Evolutionary conservation across 2,113 vertebrate genomes (phyloP).

Genomic region (Melanerpes aurifrons): DNA sequence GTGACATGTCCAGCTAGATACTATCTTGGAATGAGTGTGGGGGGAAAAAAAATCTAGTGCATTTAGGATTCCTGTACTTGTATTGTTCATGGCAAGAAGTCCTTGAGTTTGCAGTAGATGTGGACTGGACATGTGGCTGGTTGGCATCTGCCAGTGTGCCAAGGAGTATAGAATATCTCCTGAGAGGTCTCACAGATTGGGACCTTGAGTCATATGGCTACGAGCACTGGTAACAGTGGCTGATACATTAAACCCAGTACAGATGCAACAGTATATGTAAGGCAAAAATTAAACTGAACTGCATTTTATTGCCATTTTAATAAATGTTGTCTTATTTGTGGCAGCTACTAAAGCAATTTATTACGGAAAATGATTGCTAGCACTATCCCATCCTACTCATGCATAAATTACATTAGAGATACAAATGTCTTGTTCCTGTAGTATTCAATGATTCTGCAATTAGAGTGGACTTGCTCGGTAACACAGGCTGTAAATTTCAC

Average conservation of each 20-base stretch:
- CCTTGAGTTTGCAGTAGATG: neutral
- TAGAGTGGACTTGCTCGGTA: neutral
- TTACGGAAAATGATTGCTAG: neutral
- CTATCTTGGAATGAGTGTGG: neutral
- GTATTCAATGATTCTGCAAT: neutral
- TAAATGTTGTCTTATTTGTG: neutral
- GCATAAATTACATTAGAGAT: neutral
- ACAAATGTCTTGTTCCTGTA: neutral
- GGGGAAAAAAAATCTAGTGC: neutral
- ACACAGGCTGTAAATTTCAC: neutral
- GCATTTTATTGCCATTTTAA: neutral
- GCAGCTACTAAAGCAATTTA: neutral
- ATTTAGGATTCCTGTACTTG: neutral
- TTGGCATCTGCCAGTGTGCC: neutral
- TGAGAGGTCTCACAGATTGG: neutral
- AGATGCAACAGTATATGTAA: neutral
- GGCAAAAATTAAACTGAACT: neutral
- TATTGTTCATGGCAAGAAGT: neutral
- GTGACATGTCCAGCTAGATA: neutral
- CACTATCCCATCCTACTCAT: neutral
- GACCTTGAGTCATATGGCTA: neutral
- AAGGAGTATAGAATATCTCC: neutral
- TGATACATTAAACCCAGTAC: neutral
- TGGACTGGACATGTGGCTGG: fast-evolving
- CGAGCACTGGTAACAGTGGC: neutral